Conservation (phyloP, 2,797 vertebrate genomes). For the Miichthys miiuy region DNA sequence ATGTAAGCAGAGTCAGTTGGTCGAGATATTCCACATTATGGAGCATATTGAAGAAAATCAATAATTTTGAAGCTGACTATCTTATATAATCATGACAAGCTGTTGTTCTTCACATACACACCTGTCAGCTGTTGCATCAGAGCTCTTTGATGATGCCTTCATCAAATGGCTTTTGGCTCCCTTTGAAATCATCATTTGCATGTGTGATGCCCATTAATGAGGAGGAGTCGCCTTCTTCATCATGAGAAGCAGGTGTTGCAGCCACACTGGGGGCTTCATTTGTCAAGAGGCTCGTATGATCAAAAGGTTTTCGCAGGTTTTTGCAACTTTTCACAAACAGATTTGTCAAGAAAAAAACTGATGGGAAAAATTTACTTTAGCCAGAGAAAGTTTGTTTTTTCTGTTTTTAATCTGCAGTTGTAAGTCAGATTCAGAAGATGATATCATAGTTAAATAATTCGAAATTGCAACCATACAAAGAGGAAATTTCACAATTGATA, state of each 20-base stretch:
- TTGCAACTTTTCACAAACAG: constrained; percentile 13
- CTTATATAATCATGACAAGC: background rate
- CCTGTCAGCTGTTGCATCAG: constrained; percentile 21
- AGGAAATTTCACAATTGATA: background rate
- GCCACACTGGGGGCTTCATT: constrained; percentile 11
- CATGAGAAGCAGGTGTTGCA: constrained; percentile 30
- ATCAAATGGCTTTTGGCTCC: constrained; percentile 18
- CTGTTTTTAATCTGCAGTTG: background rate
- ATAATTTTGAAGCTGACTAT: constrained; percentile 6
- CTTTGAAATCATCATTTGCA: constrained; percentile 42
- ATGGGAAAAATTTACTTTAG: background rate
- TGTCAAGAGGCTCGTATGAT: background rate
- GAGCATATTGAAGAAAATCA: background rate
- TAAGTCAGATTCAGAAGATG: background rate
- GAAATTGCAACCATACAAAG: background rate
- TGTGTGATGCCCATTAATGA: constrained; percentile 17
- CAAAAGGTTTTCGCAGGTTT: constrained; percentile 15
- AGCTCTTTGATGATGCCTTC: constrained; percentile 38
- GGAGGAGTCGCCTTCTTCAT: constrained; percentile 28
- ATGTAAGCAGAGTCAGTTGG: background rate
- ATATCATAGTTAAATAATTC: background rate
- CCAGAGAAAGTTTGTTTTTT: background rate
- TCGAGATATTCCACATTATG: background rate
- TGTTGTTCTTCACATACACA: background rate
- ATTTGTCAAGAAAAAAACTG: background rate